Conservation (phyloP, 2,113 vertebrate species). For the Anolis carolinensis region DNA sequence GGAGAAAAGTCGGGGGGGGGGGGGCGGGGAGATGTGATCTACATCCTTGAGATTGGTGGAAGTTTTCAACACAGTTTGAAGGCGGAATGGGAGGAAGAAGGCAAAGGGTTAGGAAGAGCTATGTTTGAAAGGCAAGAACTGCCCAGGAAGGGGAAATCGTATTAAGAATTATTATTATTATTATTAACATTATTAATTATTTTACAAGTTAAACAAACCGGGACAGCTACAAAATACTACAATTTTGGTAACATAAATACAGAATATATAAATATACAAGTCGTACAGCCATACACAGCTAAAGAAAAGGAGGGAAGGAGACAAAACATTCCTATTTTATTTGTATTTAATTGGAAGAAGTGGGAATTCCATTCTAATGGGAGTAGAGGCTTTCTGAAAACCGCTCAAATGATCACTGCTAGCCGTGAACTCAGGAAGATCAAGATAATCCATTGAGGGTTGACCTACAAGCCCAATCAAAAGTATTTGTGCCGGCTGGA, state of each 20-base stretch:
- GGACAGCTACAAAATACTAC: conserved; percentile 79
- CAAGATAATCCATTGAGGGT: too few relatives aligned
- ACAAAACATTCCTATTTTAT: neutral
- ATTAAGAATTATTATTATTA: conserved; percentile 48
- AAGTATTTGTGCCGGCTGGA: too few relatives aligned
- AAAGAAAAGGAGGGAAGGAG: conserved; percentile 49
- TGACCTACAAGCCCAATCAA: neutral
- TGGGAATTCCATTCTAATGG: conserved; percentile 49
- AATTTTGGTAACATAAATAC: conserved; percentile 77
- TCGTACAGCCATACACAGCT: conserved; percentile 73
- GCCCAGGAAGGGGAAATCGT: conserved; percentile 68
- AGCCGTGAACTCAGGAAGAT: neutral
- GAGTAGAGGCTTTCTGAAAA: conserved; percentile 47
- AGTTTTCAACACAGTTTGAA: neutral
- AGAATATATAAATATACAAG: conserved; percentile 79
- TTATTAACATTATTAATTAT: conserved; percentile 59
- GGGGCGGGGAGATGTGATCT: too few relatives aligned
- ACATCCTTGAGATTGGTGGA: neutral
- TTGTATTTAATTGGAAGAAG: conserved; percentile 31
- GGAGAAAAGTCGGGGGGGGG: conserved; percentile 42
- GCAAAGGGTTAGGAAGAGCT: conserved; percentile 44
- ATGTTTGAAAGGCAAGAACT: conserved; percentile 61
- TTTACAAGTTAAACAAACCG: conserved; percentile 79
- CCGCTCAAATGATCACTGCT: conserved; percentile 8
- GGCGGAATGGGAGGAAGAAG: neutral